Conservation (phyloP, 2,888 invertebrate species). For the Amphipoea oculea region DNA sequence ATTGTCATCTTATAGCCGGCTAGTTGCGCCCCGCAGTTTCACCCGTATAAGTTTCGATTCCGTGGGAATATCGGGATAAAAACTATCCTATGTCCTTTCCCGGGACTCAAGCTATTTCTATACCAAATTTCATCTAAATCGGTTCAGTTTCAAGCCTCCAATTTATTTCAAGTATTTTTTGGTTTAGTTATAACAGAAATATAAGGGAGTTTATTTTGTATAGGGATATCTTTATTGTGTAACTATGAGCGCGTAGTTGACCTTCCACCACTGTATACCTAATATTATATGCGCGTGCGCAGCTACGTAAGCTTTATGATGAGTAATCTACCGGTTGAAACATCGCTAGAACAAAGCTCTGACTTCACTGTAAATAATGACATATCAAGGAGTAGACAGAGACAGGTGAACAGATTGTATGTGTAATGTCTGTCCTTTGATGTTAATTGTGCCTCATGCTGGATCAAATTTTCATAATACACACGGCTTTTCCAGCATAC, state of each 20-base stretch:
- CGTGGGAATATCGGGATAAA: no score
- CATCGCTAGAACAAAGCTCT: constrained; percentile 40
- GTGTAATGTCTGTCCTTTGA: constrained; percentile 10
- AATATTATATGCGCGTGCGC: constrained; percentile 27
- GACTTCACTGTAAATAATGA: constrained; percentile 29
- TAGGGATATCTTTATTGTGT: neutral
- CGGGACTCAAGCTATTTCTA: no score
- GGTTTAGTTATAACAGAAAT: neutral
- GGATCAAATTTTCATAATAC: no score
- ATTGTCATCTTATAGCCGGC: no score
- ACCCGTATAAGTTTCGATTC: no score
- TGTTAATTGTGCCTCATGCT: neutral
- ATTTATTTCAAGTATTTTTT: neutral
- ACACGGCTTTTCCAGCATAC: no score
- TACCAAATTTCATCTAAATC: no score
- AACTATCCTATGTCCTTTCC: no score
- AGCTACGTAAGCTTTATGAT: constrained; percentile 42
- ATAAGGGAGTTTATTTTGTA: neutral
- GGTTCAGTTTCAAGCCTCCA: neutral
- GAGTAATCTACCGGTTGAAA: constrained; percentile 39
- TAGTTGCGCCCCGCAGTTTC: no score
- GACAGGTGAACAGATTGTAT: neutral
- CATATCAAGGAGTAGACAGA: neutral
- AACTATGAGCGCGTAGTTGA: constrained; percentile 26
- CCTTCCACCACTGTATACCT: constrained; percentile 43